phyloP scores from a whole-genome alignment of 2,888 invertebrate genomes.

The Cerastoderma edule region DNA sequence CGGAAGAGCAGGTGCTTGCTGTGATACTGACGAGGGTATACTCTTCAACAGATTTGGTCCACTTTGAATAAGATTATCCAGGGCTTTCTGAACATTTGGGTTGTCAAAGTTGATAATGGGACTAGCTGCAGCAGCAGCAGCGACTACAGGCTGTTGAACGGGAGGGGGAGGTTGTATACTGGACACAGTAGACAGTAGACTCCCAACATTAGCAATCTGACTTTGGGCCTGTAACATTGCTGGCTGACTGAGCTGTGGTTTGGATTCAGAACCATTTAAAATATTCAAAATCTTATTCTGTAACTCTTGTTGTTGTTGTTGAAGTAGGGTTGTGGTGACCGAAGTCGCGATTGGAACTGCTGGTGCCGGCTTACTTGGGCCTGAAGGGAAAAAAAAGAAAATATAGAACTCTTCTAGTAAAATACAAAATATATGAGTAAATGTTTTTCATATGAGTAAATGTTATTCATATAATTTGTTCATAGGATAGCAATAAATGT shows the following conservation, averaged over 20 bases:
- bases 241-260: conserved; percentile 18
- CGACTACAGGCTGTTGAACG: conserved; percentile 28
- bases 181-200: conserved; percentile 18
- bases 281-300: conserved; percentile 92
- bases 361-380: conserved; percentile 20
- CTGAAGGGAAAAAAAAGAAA: too few relatives aligned
- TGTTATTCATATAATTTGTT: too few relatives aligned
- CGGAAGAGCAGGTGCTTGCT: conserved; percentile 37
- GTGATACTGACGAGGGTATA: conserved; percentile 69
- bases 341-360: conserved; percentile 32
- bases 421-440: too few relatives aligned
- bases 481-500: too few relatives aligned
- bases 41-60: conserved; percentile 82
- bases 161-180: background rate
- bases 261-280: conserved; percentile 82
- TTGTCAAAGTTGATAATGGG: conserved; percentile 83
- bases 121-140: conserved; percentile 44
- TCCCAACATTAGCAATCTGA: conserved; percentile 29
- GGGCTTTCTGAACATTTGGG: conserved; percentile 84
- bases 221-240: conserved; percentile 33
- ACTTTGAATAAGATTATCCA: conserved; percentile 84
- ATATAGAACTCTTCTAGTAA: too few relatives aligned
- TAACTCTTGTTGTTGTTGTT: conserved; percentile 86
- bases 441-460: too few relatives aligned
- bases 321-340: conserved; percentile 44